phyloP scores from a whole-genome alignment of 2,113 vertebrate species.

The Hemibagrus wyckioides region DNA sequence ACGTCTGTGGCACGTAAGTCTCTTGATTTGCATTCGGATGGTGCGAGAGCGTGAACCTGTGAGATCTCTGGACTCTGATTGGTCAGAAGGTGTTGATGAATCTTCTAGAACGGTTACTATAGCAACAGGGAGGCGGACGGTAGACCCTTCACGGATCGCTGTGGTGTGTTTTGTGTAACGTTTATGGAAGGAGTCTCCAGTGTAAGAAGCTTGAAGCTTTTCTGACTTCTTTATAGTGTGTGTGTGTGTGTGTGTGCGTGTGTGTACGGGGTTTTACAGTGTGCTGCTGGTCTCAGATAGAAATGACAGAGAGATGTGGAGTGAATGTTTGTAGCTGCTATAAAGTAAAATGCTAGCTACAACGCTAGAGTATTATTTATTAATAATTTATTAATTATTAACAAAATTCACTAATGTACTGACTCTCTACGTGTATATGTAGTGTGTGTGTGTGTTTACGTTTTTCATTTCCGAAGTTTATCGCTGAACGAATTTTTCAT shows the following conservation, averaged over 20 bases:
- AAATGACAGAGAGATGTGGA: no score
- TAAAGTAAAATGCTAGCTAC: no score
- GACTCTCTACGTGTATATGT: no score
- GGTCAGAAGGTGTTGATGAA: not conserved
- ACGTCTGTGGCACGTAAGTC: constrained; percentile 89
- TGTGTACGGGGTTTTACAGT: not conserved
- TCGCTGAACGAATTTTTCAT: not conserved
- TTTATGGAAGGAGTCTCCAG: not conserved
- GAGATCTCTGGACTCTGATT: not conserved
- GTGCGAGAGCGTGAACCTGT: not conserved
- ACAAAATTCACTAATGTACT: no score
- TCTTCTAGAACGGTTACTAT: not conserved
- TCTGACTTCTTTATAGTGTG: no score
- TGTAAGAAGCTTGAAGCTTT: not conserved
- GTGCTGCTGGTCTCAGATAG: no score
- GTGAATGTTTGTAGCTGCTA: no score
- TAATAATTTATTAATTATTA: no score
- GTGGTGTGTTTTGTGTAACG: not conserved
- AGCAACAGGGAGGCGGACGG: not conserved
- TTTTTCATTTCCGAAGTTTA: no score
- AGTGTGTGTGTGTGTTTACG: no score
- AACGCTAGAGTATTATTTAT: no score
- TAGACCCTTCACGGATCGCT: not conserved
- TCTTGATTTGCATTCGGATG: not conserved
- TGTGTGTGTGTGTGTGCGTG: not conserved